Evolutionary conservation across 2,797 vertebrate species (phyloP).

Genomic region (Tinamus major): DNA sequence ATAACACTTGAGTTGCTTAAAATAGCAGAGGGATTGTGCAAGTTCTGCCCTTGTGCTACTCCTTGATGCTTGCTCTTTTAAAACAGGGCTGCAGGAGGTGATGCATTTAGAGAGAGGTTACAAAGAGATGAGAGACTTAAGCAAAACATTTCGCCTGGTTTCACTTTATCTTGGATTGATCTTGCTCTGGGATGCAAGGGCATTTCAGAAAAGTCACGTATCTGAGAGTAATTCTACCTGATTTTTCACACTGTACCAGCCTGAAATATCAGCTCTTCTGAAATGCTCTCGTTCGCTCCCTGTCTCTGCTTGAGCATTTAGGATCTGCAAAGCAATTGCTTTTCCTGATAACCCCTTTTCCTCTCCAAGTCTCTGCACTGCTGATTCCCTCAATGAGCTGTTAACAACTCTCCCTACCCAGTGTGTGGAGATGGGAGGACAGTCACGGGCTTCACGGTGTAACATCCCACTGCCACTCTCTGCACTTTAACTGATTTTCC

Average conservation of each 20-base stretch:
- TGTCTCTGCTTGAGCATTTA: not conserved
- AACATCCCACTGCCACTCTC: not conserved
- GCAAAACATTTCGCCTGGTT: not conserved
- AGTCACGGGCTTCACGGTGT: not conserved
- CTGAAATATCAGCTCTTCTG: slow-evolving; percentile 23
- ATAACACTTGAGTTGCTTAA: slow-evolving; percentile 58
- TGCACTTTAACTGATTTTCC: slow-evolving; percentile 5
- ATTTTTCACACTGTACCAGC: slow-evolving; percentile 16
- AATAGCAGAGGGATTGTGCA: slow-evolving; percentile 50
- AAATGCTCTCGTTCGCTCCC: not conserved
- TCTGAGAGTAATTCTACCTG: slow-evolving; percentile 20
- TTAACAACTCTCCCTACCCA: slow-evolving; percentile 5
- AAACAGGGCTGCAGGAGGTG: not conserved
- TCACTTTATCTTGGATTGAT: not conserved
- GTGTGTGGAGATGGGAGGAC: slow-evolving; percentile 6
- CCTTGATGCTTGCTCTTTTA: slow-evolving; percentile 36
- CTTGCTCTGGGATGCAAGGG: not conserved
- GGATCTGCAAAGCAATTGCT: not conserved
- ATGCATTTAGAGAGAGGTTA: slow-evolving; percentile 9
- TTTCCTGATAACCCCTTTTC: slow-evolving; percentile 31
- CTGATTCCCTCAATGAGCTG: not conserved
- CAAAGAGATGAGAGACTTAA: not conserved
- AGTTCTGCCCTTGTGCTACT: slow-evolving; percentile 24
- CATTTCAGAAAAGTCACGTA: slow-evolving; percentile 27
- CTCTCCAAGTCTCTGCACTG: not conserved